Percentiles rank a stretch among this genome's conserved stretches.
Conservation (phyloP, 2,113 vertebrate species). For the Marmota monax region DNA sequence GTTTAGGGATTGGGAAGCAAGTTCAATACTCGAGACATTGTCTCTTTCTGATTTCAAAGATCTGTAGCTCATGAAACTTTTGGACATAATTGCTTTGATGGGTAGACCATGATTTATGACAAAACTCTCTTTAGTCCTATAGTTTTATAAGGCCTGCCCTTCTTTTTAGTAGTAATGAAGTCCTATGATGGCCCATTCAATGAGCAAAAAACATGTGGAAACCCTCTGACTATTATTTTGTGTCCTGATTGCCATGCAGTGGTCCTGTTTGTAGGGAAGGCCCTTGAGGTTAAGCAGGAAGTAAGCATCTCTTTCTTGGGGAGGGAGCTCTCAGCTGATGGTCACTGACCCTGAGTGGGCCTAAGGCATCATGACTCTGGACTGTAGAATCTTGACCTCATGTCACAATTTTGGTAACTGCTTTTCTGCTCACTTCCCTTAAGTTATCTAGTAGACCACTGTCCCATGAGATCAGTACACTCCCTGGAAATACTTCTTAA, state of each 20-base stretch:
- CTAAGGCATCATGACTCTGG: too few relatives aligned
- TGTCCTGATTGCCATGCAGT: not conserved
- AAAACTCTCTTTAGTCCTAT: not conserved
- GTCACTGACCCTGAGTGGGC: not conserved
- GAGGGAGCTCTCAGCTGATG: not conserved
- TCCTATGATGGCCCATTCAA: not conserved
- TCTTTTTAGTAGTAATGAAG: not conserved
- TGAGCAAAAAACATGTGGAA: not conserved
- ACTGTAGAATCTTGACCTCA: not conserved
- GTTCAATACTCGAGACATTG: not conserved
- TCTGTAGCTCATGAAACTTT: not conserved
- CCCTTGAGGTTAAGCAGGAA: not conserved
- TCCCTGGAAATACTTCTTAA: slow-evolving; percentile 75
- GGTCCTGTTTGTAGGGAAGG: not conserved
- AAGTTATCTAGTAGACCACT: not conserved
- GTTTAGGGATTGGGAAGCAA: not conserved
- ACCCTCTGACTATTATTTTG: not conserved
- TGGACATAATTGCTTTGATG: not conserved
- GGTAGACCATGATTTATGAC: not conserved
- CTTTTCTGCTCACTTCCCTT: not conserved
- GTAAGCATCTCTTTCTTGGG: not conserved
- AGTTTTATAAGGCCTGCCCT: not conserved
- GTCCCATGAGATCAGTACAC: not conserved
- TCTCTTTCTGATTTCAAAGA: not conserved
- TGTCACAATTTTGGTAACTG: not conserved